A percentile compares a stretch with the other conserved stretches of the same genome.
phyloP scores from a whole-genome alignment of 2,797 vertebrate species.

The Coilia nasus region DNA sequence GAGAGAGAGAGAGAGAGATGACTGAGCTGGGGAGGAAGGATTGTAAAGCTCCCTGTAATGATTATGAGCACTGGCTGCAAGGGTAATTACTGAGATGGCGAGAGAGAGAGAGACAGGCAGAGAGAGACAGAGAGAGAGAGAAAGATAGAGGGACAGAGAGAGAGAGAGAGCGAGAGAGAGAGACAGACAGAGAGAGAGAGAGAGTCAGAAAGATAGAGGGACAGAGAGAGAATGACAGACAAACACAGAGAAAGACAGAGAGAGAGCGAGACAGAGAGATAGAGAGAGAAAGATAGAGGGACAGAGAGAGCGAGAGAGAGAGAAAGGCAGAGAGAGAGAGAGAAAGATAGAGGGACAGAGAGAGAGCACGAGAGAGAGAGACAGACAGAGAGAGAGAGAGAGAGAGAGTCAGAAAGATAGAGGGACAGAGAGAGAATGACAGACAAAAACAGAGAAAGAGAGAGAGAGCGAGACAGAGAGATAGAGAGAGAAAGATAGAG shows the following conservation, averaged over 20 bases:
- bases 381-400: slow-evolving; percentile 25
- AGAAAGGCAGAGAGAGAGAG: neutral
- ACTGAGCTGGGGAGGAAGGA: slow-evolving; percentile 49
- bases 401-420: neutral
- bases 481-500: neutral
- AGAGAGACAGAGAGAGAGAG: neutral
- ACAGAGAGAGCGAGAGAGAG: neutral
- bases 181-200: slow-evolving; percentile 8
- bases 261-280: neutral
- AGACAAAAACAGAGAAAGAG: too few species aligned
- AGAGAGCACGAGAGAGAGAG: slow-evolving; percentile 1
- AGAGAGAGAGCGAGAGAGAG: neutral
- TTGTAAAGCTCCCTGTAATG: slow-evolving; percentile 42
- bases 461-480: too few species aligned
- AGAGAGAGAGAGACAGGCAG: slow-evolving; percentile 2
- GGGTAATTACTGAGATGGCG: slow-evolving; percentile 32
- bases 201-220: slow-evolving; percentile 23
- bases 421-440: too few species aligned
- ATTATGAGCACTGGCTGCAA: slow-evolving; percentile 32
- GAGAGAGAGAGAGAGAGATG: slow-evolving; percentile 61
- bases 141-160: neutral
- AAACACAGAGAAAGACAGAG: neutral
- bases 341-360: neutral
- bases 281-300: slow-evolving; percentile 28
- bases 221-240: neutral